A percentile compares a stretch with the other conserved stretches of the same genome.
phyloP scores from a whole-genome alignment of 2,888 invertebrate species.

The Sturmia bella region DNA sequence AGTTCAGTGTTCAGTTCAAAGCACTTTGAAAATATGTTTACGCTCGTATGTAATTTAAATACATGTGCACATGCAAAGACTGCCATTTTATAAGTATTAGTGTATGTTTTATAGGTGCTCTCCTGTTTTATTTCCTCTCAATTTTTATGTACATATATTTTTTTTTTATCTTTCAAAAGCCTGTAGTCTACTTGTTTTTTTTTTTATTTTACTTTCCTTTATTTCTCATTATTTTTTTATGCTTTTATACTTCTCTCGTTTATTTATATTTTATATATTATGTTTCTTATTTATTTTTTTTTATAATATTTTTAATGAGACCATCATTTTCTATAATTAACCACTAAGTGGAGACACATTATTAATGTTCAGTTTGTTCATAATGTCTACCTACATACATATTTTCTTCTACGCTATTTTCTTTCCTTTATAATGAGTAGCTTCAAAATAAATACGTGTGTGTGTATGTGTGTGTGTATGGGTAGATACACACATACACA shows the following conservation, averaged over 20 bases:
- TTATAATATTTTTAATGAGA: constrained; percentile 54
- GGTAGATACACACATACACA: too few species aligned
- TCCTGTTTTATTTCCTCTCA: neutral
- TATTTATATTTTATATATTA: constrained; percentile 1
- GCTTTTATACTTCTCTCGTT: constrained; percentile 25
- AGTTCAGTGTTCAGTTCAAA: neutral
- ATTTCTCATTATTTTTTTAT: constrained; percentile 9
- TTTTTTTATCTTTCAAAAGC: constrained; percentile 2
- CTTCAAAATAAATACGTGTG: constrained; percentile 43
- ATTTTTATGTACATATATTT: neutral
- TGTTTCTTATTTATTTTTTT: constrained; percentile 5
- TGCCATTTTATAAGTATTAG: neutral
- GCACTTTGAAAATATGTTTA: neutral
- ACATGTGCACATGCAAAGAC: neutral
- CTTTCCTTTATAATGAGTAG: constrained; percentile 49
- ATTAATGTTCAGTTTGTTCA: constrained; percentile 74
- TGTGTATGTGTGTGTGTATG: too few species aligned
- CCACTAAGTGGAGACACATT: constrained; percentile 76
- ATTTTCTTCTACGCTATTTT: constrained; percentile 38
- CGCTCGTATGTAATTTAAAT: too few species aligned
- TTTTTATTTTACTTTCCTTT: constrained; percentile 20
- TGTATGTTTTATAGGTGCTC: neutral
- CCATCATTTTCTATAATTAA: constrained; percentile 78
- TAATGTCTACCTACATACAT: constrained; percentile 17
- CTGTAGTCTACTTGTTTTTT: neutral